A percentile compares a stretch with the other conserved stretches of the same genome.
These are phyloP conservation scores for Synchiropus splendidus DNA, from an alignment of 2,113 vertebrate species.

Conservation along the genomic window DNA sequence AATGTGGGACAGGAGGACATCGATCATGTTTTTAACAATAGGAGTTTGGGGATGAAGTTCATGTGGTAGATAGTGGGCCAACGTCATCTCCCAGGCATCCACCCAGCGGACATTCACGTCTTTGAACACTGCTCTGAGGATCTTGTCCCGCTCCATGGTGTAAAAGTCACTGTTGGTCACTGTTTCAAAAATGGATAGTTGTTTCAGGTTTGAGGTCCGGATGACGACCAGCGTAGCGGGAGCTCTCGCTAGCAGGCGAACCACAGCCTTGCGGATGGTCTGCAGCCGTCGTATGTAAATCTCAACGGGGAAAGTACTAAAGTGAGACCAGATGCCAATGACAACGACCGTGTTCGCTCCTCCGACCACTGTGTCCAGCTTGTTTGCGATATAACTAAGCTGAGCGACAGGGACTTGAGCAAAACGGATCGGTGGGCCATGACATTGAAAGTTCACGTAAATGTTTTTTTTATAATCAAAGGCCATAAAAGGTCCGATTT, in stretches of 20 bases:
- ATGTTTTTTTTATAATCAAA: slow-evolving; percentile 83
- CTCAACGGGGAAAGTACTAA: slow-evolving; percentile 88
- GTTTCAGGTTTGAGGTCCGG: slow-evolving; percentile 82
- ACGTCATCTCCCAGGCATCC: slow-evolving; percentile 94
- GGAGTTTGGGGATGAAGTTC: slow-evolving; percentile 78
- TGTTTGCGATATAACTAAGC: slow-evolving; percentile 83
- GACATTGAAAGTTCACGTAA: slow-evolving; percentile 82
- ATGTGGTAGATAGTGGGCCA: slow-evolving; percentile 83
- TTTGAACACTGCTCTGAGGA: slow-evolving; percentile 88
- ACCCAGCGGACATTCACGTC: slow-evolving; percentile 81
- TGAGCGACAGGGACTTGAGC: slow-evolving; percentile 77
- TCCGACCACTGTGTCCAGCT: slow-evolving; percentile 80
- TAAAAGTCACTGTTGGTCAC: slow-evolving; percentile 96
- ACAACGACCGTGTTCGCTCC: slow-evolving; percentile 80
- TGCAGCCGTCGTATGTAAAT: slow-evolving; percentile 84
- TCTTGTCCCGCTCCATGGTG: slow-evolving; percentile 77
- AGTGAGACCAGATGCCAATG: slow-evolving; percentile 90
- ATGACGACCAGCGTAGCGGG: slow-evolving; percentile 78
- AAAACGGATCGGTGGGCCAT: slow-evolving; percentile 92
- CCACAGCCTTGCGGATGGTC: slow-evolving; percentile 77
- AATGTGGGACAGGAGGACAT: slow-evolving; percentile 78
- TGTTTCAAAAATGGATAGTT: slow-evolving; percentile 79
- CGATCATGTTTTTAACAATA: slow-evolving; percentile 87
- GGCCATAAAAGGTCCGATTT: slow-evolving; percentile 85
- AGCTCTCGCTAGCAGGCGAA: slow-evolving; percentile 78